These are phyloP conservation scores for Ciconia nigra DNA, from an alignment of 2,797 vertebrate genomes.

Conservation along the genomic window DNA sequence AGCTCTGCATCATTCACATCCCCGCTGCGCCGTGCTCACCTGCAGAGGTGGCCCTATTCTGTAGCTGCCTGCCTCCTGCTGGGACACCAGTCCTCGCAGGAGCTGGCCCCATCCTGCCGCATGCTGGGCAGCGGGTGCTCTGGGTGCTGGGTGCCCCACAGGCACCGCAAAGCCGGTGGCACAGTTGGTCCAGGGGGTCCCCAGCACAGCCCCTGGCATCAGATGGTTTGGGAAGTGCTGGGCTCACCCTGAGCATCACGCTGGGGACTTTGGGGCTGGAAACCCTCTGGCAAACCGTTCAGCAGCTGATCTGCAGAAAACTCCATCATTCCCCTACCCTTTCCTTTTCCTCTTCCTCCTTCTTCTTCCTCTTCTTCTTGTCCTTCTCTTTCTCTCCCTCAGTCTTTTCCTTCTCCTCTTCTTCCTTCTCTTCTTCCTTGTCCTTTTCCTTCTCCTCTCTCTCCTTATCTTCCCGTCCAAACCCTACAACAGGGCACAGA, in stretches of 20 bases:
- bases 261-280: background rate
- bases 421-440: background rate
- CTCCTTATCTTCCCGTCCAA: slow-evolving; percentile 67
- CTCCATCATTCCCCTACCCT: background rate
- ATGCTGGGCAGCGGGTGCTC: background rate
- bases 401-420: background rate
- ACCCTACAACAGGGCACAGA: slow-evolving; percentile 12
- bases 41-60: background rate
- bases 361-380: background rate
- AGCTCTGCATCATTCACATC: background rate
- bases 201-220: accelerated
- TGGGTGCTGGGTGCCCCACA: background rate
- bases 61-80: background rate
- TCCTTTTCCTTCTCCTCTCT: background rate
- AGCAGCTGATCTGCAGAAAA: background rate
- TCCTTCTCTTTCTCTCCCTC: slow-evolving; percentile 17
- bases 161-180: background rate
- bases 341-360: background rate
- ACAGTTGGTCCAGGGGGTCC: background rate
- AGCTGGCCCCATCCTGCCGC: accelerated
- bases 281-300: background rate
- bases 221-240: background rate
- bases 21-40: accelerated
- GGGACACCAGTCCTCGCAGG: accelerated
- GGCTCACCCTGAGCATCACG: background rate